Evolutionary conservation across 2,888 invertebrate genomes (phyloP).

Genomic region (Eupithecia centaureata): DNA sequence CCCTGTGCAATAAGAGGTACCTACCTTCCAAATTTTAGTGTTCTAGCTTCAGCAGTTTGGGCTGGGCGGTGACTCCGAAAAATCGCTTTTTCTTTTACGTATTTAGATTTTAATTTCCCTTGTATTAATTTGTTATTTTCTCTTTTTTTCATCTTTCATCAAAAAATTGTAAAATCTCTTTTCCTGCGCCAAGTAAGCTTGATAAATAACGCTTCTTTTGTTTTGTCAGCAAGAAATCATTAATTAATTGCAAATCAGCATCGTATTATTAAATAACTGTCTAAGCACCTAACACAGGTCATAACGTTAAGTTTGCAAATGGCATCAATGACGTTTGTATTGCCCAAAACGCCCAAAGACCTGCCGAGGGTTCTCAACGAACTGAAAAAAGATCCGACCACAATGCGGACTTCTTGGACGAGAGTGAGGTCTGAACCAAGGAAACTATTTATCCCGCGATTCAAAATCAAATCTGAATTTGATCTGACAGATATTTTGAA

Average conservation of each 20-base stretch:
- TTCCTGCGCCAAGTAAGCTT: too few relatives aligned
- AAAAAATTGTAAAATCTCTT: too few relatives aligned
- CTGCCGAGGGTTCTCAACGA: slow-evolving; percentile 47
- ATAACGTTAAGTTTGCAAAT: slow-evolving; percentile 43
- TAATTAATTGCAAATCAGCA: neutral
- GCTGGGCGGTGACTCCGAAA: too few relatives aligned
- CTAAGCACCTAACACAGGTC: slow-evolving; percentile 40
- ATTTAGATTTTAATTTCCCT: too few relatives aligned
- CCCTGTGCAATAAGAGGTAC: too few relatives aligned
- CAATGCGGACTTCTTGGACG: slow-evolving; percentile 42
- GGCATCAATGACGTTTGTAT: slow-evolving; percentile 48
- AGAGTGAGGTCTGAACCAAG: slow-evolving; percentile 40
- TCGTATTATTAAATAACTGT: neutral
- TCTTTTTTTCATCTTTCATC: neutral
- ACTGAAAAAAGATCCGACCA: slow-evolving; percentile 43
- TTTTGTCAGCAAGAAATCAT: too few relatives aligned
- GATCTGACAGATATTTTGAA: slow-evolving; percentile 59
- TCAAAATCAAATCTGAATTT: slow-evolving; percentile 61
- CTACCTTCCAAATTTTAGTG: too few relatives aligned
- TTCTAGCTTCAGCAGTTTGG: too few relatives aligned
- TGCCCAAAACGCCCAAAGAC: slow-evolving; percentile 46
- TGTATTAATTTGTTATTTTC: neutral
- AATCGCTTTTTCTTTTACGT: too few relatives aligned
- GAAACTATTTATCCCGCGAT: slow-evolving; percentile 55
- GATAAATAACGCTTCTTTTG: neutral